Conservation (phyloP, 2,888 invertebrate species). For the Chymomyza caudatula region DNA sequence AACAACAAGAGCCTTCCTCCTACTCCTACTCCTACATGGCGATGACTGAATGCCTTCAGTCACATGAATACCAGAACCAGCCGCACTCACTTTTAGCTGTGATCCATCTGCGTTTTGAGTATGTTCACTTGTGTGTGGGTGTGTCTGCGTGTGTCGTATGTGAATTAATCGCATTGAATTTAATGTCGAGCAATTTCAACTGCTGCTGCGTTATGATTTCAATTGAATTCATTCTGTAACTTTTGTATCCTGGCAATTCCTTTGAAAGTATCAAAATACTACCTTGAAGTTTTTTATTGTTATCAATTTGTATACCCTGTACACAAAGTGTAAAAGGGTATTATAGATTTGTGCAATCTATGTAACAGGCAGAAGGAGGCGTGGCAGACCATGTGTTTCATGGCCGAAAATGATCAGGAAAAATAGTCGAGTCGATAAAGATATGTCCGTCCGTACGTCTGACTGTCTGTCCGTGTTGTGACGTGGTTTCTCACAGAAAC, state of each 20-base stretch:
- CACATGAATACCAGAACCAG: slow-evolving; percentile 30
- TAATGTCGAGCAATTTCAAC: slow-evolving; percentile 63
- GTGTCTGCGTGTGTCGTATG: slow-evolving; percentile 13
- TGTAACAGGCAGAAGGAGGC: no score
- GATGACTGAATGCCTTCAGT: slow-evolving; percentile 49
- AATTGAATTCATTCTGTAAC: neutral
- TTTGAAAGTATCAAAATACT: slow-evolving; percentile 57
- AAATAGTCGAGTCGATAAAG: no score
- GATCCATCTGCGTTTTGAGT: neutral
- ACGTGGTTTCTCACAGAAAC: no score
- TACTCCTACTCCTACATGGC: no score
- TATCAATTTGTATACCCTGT: slow-evolving; percentile 36
- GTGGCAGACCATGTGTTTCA: no score
- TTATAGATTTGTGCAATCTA: no score
- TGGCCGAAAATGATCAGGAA: no score
- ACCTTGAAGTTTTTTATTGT: slow-evolving; percentile 62
- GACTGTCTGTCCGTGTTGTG: no score
- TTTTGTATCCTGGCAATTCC: slow-evolving; percentile 37
- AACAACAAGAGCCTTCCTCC: slow-evolving; percentile 2
- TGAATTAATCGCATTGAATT: slow-evolving; percentile 69
- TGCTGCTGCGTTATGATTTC: neutral
- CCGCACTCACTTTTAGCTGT: slow-evolving; percentile 1
- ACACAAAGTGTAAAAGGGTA: no score
- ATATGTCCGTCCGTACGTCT: no score
- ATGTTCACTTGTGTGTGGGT: slow-evolving; percentile 6